phyloP scores from a whole-genome alignment of 2,888 invertebrate genomes.

The Xanthorhoe designata region DNA sequence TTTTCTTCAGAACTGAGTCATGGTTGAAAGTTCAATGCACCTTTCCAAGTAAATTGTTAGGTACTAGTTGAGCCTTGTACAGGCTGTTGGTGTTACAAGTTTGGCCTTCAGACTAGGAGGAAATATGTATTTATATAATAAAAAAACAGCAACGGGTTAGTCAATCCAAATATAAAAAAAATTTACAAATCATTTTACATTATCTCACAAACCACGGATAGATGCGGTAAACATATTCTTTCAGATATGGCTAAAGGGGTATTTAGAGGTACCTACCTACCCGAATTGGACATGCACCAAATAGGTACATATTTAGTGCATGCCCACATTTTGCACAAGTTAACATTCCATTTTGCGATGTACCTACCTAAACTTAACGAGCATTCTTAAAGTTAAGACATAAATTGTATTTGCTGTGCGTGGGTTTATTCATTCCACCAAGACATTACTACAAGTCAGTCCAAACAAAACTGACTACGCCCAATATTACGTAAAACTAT shows the following conservation, averaged over 20 bases:
- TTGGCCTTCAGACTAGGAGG: background rate
- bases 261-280: too few species aligned
- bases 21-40: conserved; percentile 12
- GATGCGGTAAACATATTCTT: too few species aligned
- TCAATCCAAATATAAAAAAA: too few species aligned
- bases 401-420: background rate
- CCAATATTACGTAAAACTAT: background rate
- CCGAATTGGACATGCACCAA: too few species aligned
- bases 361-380: background rate
- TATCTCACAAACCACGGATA: too few species aligned
- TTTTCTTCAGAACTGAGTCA: conserved; percentile 18
- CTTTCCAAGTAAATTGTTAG: background rate
- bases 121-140: background rate
- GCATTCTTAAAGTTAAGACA: background rate
- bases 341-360: too few species aligned
- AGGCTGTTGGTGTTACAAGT: background rate
- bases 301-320: too few species aligned
- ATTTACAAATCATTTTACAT: too few species aligned
- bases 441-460: background rate
- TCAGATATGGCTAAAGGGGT: too few species aligned
- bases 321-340: too few species aligned
- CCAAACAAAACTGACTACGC: background rate
- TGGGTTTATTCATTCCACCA: background rate
- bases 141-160: too few species aligned
- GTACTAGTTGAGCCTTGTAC: background rate